Base-by-base conservation (phyloP, 2,888 invertebrate species). In the Agrochola lychnidis region DNA sequence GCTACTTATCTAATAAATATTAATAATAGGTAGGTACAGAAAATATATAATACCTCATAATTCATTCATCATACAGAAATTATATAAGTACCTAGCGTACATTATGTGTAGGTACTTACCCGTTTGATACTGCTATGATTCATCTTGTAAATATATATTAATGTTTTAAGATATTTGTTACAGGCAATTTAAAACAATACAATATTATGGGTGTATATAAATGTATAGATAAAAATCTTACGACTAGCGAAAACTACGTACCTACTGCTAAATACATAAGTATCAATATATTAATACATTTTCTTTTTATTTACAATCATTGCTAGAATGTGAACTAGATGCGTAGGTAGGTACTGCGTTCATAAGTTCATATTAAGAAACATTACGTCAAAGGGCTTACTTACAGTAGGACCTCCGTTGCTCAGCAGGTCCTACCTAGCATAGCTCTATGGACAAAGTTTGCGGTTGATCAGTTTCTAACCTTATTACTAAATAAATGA, bases 221-320 rank as follows among this genome's bases (percentile, higher is more conserved):
- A 22, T 48, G 4, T n/a, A 53, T 42, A 56, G 2, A 56, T 73
- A 73, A 72, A n/a, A 36, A 48, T 59, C 45, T 74, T 73, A 73
- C 22, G 3, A 59, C 36, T 73, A 73, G 57, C 75, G 36, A 59
- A 25, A 74, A 75, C 25, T 73, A 74, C 16, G 3, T 48, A 25
- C 22, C 6, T 45, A 45, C 19, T 51, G 7, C 42, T 53, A 53
- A 22, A 72, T 40, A 74, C 16, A 57, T 57, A 51, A 22, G 51
- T 51, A 51, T 25, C 16, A 53, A 67, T 22, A 22, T 30, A 67
- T 67, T 57, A 36, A 10, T 59, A n/a, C 22, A n/a, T 68, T 68
- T 61, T 61, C 16, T 36, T 62, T 19, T 36, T 62, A 40, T 36
- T n/a, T 59, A 68, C 68, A 36, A 59, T 36, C 1, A 36, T 19